Evolutionary conservation across 2,888 invertebrate species (phyloP).

Genomic region (Oscheius sp.): DNA sequence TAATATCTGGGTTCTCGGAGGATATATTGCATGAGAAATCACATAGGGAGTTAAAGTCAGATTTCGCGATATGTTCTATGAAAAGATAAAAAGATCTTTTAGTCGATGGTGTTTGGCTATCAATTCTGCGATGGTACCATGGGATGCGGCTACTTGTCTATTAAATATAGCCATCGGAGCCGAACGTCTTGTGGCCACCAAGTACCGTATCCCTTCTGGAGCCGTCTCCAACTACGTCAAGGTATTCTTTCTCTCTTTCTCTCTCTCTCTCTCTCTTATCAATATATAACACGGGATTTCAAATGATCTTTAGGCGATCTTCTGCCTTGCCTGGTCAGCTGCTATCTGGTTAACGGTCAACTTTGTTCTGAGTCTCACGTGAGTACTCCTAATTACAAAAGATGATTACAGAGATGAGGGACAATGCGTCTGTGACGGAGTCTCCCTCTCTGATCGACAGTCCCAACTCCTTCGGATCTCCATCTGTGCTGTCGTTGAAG

Average conservation of each 20-base stretch:
- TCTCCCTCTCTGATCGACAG: constrained; percentile 36
- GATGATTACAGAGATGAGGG: constrained; percentile 40
- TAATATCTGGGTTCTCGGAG: too few species aligned
- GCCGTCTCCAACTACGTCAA: constrained; percentile 37
- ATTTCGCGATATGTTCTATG: too few species aligned
- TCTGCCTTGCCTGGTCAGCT: constrained; percentile 31
- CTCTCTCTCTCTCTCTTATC: not conserved
- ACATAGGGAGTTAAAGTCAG: too few species aligned
- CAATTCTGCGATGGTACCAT: constrained; percentile 41
- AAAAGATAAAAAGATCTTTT: too few species aligned
- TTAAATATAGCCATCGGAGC: constrained; percentile 41
- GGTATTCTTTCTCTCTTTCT: constrained; percentile 10
- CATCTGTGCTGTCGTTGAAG: constrained; percentile 37
- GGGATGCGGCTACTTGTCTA: constrained; percentile 42
- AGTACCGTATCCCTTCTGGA: constrained; percentile 34
- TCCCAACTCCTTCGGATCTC: constrained; percentile 37
- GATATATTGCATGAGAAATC: too few species aligned
- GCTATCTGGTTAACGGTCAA: constrained; percentile 38
- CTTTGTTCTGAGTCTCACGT: constrained; percentile 38
- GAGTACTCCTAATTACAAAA: too few species aligned
- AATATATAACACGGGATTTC: not conserved
- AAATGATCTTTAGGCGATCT: constrained; percentile 31
- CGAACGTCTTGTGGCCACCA: constrained; percentile 39
- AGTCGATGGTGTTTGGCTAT: constrained; percentile 36
- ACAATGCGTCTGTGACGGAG: constrained; percentile 42